Evolutionary conservation across 2,888 invertebrate genomes (phyloP).

Genomic region (Venusia cambrica): DNA sequence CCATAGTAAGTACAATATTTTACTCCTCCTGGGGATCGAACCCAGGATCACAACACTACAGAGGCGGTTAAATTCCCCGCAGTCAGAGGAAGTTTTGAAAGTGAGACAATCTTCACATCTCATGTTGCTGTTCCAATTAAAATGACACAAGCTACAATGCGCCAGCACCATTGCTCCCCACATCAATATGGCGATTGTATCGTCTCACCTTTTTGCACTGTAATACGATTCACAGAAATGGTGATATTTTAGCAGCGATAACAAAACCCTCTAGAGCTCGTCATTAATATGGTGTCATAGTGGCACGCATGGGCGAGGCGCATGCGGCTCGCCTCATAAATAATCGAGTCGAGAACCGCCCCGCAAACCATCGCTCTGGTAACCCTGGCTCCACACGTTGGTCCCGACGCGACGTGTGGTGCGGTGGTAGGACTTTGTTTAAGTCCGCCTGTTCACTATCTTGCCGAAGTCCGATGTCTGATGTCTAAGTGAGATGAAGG

Average conservation of each 20-base stretch:
- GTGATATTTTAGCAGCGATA: slow-evolving; percentile 47
- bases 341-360: slow-evolving; percentile 56
- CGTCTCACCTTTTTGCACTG: slow-evolving; percentile 36
- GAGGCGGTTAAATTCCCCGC: too few species aligned
- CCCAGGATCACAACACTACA: too few species aligned
- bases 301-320: slow-evolving; percentile 61
- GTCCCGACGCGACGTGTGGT: too few species aligned
- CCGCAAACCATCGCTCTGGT: slow-evolving; percentile 46
- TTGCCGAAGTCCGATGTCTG: too few species aligned
- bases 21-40: too few species aligned
- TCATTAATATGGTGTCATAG: slow-evolving; percentile 66
- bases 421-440: too few species aligned
- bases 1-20: too few species aligned
- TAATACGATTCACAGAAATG: slow-evolving; percentile 39
- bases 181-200: slow-evolving; percentile 43
- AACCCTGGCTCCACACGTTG: too few species aligned
- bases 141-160: slow-evolving; percentile 27
- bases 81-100: too few species aligned
- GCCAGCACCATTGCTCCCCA: slow-evolving; percentile 30
- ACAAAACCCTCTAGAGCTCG: slow-evolving; percentile 49
- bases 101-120: too few species aligned
- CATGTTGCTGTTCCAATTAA: slow-evolving; percentile 19
- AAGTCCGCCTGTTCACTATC: too few species aligned
- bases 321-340: slow-evolving; percentile 60
- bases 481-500: too few species aligned